Evolutionary conservation across 2,888 invertebrate genomes (phyloP).

Genomic region (Dendrolimus pini): DNA sequence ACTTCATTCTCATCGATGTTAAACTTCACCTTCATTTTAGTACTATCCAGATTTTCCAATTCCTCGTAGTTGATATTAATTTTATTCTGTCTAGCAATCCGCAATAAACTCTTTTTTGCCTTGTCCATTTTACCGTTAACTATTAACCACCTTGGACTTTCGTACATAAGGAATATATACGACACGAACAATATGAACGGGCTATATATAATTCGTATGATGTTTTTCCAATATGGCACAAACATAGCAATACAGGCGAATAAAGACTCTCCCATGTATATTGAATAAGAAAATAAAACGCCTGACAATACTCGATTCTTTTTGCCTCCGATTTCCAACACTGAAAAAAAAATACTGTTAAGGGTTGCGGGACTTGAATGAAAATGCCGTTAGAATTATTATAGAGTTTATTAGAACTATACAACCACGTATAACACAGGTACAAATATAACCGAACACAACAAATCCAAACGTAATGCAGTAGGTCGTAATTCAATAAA

Average conservation of each 20-base stretch:
- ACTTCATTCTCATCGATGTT: conserved; percentile 36
- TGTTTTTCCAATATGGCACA: conserved; percentile 49
- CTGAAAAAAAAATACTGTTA: conserved; percentile 26
- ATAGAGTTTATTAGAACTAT: too few species aligned
- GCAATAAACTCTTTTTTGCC: conserved; percentile 37
- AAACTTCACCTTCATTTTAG: conserved; percentile 37
- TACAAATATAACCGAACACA: too few species aligned
- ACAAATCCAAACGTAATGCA: too few species aligned
- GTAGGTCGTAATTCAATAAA: too few species aligned
- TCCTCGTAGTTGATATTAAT: conserved; percentile 37
- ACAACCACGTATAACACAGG: too few species aligned
- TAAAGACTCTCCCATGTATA: conserved; percentile 47
- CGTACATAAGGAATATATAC: conserved; percentile 37
- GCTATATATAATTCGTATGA: conserved; percentile 45
- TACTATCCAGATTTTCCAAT: conserved; percentile 32
- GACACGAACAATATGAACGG: conserved; percentile 42
- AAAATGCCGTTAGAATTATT: too few species aligned
- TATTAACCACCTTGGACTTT: conserved; percentile 60
- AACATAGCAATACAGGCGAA: conserved; percentile 52
- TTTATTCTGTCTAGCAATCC: conserved; percentile 42
- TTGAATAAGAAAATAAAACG: conserved; percentile 43
- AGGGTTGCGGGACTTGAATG: not conserved
- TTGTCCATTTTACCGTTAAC: conserved; percentile 42
- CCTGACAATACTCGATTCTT: conserved; percentile 44
- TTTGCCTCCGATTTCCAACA: conserved; percentile 50